These are phyloP conservation scores for Melipona quadrifasciata DNA, from an alignment of 1,140 invertebrate genomes.

Conservation along the genomic window DNA sequence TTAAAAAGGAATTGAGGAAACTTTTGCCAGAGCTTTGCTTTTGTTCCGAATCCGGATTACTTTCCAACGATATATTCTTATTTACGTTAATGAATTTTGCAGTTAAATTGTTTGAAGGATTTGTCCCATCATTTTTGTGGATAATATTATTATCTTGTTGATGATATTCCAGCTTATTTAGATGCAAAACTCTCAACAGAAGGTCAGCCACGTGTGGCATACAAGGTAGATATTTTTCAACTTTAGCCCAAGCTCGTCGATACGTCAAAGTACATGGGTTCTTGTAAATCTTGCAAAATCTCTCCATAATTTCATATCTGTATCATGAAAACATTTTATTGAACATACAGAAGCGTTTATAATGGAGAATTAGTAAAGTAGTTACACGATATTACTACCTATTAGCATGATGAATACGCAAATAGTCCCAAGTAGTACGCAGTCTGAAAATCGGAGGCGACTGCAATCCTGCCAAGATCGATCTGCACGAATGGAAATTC, in stretches of 20 bases:
- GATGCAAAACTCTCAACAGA: conserved; percentile 74
- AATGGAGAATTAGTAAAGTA: not conserved
- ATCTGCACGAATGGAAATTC: conserved; percentile 83
- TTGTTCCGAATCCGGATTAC: not conserved
- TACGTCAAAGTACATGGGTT: conserved; percentile 74
- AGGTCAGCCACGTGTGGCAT: conserved; percentile 81
- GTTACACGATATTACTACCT: conserved; percentile 57
- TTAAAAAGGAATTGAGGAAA: conserved; percentile 56
- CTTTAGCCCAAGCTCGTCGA: conserved; percentile 74
- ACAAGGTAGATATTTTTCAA: conserved; percentile 71
- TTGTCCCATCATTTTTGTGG: not conserved
- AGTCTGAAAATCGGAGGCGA: conserved; percentile 82
- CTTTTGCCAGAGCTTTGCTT: conserved; percentile 35
- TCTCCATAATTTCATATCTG: conserved; percentile 80
- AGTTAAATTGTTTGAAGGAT: not conserved
- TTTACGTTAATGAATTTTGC: not conserved
- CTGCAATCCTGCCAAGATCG: conserved; percentile 82
- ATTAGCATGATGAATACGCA: conserved; percentile 81
- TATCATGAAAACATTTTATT: not conserved
- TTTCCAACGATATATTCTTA: not conserved
- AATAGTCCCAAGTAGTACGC: conserved; percentile 80
- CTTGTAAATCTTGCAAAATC: conserved; percentile 78
- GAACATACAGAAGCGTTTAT: not conserved
- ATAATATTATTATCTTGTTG: not conserved
- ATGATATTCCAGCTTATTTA: conserved; percentile 25